phyloP scores from a whole-genome alignment of 2,113 vertebrate species.

The Poeciliopsis prolifica region DNA sequence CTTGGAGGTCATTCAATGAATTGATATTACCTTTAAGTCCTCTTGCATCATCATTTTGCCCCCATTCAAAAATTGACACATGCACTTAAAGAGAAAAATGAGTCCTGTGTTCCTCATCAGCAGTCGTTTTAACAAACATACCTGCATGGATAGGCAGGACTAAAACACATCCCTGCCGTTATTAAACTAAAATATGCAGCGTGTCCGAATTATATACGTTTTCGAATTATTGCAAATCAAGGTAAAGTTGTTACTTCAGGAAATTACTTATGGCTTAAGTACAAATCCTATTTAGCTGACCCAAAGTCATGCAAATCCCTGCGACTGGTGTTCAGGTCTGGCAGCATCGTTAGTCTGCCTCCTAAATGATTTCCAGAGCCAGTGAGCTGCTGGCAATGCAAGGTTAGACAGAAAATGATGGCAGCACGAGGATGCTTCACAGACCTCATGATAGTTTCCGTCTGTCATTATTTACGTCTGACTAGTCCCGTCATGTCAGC shows the following conservation, averaged over 20 bases:
- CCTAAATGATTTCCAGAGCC: constrained; percentile 94
- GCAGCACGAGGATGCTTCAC: constrained; percentile 96
- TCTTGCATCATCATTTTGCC: constrained; percentile 80
- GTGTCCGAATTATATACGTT: constrained; percentile 29
- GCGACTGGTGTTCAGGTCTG: constrained; percentile 85
- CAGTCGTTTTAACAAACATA: constrained; percentile 54
- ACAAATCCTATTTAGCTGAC: constrained; percentile 79
- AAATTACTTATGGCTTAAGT: constrained; percentile 72
- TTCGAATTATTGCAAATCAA: constrained; percentile 46
- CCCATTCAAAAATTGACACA: constrained; percentile 76
- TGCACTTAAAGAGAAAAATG: constrained; percentile 78
- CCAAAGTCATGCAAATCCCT: constrained; percentile 86
- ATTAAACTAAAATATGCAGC: constrained; percentile 2
- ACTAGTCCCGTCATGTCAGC: constrained; percentile 99
- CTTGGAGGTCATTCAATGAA: constrained; percentile 72
- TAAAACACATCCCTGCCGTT: background rate
- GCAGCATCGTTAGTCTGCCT: constrained; percentile 95
- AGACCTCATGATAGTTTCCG: constrained; percentile 99
- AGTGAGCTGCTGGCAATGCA: constrained; percentile 92
- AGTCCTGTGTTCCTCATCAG: constrained; percentile 71
- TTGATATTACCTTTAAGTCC: constrained; percentile 77
- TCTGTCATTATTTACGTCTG: constrained; percentile 99
- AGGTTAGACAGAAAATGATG: constrained; percentile 98
- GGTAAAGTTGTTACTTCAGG: background rate
- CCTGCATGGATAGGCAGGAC: constrained; percentile 27